Evolutionary conservation across 2,888 invertebrate genomes (phyloP).

Genomic region (Xestia xanthographa): DNA sequence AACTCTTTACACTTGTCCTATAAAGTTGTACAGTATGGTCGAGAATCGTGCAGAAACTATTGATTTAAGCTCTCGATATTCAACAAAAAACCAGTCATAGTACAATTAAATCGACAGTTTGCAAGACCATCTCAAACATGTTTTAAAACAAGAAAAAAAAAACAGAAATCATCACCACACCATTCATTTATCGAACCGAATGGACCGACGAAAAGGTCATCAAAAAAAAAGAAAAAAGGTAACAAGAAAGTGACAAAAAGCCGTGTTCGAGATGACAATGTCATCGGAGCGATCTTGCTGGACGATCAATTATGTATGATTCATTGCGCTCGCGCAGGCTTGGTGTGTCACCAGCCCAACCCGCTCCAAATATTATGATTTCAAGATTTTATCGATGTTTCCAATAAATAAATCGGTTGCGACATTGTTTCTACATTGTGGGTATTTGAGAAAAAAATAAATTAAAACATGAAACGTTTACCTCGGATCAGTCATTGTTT

Average conservation of each 20-base stretch:
- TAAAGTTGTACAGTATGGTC: neutral
- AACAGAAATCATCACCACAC: constrained; percentile 59
- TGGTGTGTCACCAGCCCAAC: constrained; percentile 70
- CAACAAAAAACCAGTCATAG: neutral
- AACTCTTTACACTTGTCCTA: neutral
- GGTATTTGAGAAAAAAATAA: constrained; percentile 56
- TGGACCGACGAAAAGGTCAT: constrained; percentile 64
- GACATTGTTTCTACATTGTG: constrained; percentile 62
- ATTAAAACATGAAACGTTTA: constrained; percentile 38
- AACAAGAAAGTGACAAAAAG: constrained; percentile 80
- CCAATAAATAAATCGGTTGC: constrained; percentile 69
- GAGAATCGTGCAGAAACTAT: neutral
- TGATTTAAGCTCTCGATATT: neutral
- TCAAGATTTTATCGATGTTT: constrained; percentile 82
- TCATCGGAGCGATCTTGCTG: constrained; percentile 72
- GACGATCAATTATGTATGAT: constrained; percentile 88
- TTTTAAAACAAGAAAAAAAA: constrained; percentile 10
- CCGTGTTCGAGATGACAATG: constrained; percentile 81
- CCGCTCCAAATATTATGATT: constrained; percentile 86
- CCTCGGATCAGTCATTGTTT: constrained; percentile 51
- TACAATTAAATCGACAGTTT: neutral
- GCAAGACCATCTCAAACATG: constrained; percentile 10
- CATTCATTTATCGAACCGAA: constrained; percentile 68
- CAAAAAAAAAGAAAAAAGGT: constrained; percentile 49
- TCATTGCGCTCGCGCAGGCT: constrained; percentile 82